Percentiles rank a stretch among this genome's conserved stretches.
Conservation (phyloP, 2,797 vertebrate genomes). For the Graptemys geographica region DNA sequence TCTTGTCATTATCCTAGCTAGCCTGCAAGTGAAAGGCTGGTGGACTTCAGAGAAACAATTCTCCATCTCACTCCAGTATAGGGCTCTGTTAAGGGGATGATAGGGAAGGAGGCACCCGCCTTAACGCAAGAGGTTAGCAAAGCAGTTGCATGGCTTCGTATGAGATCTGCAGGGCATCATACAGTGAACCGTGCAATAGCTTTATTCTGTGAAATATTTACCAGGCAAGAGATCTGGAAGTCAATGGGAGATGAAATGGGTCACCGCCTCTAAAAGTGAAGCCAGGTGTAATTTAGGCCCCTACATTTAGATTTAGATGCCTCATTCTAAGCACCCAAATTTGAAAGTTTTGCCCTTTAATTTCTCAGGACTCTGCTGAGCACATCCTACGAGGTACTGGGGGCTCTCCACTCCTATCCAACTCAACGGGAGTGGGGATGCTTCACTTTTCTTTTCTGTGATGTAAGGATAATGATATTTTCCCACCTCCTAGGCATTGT, state of each 20-base stretch:
- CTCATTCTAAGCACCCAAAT: background rate
- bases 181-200: background rate
- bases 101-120: slow-evolving; percentile 33
- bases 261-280: background rate
- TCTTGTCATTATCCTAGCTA: slow-evolving; percentile 55
- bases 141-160: slow-evolving; percentile 5
- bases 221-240: slow-evolving; percentile 7
- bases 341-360: rapidly evolving
- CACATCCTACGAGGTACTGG: background rate
- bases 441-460: background rate
- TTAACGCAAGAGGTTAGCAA: slow-evolving; percentile 51
- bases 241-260: background rate
- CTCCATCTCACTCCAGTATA: background rate
- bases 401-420: background rate
- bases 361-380: background rate
- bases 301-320: background rate
- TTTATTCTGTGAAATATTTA: rapidly evolving
- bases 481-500: background rate
- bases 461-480: background rate
- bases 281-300: background rate
- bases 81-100: background rate
- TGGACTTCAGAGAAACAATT: slow-evolving; percentile 38
- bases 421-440: background rate
- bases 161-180: slow-evolving; percentile 20
- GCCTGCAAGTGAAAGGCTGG: slow-evolving; percentile 14